Evolutionary conservation across 1,140 invertebrate species (phyloP), one percentile per base, ranked within the genome.

Genomic region (Chrysopa pallens): DNA sequence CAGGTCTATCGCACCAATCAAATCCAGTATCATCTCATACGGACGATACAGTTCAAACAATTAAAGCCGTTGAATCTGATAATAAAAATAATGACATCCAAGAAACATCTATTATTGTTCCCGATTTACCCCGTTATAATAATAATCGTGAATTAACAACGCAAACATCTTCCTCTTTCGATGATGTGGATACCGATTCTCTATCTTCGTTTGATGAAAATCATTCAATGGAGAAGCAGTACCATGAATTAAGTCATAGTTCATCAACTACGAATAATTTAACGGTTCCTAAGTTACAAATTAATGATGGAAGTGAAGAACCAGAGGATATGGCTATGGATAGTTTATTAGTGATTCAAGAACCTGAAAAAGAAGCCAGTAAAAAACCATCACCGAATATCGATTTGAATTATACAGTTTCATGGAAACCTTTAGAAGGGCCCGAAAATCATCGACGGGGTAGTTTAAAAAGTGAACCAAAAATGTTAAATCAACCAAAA

Each of bases 261-360:
- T 48, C 14, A 57, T 57, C 1, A 54, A 58, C 33, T 55, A 56
- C 11, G 50, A 51, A 27, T 53, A 61, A 6, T 60, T 62, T 38
- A 35, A 51, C 60, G 1, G 69, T 72, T 6, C 76, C 76, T 0
- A 62, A 76, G 43, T 58, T 79, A 0, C 74, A 79, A 62, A 69
- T 78, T 2, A 73, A 76, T 51, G 70, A 80, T 44, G 75, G 73
- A 46, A 67, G 65, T 44, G 76, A 76, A 3, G 73, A 76, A 35
- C 8, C n/a, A 27, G 70, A 47, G n/a, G 43, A 46, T 31, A 45
- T 40, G 6, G 48, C 37, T 13, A 38, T 43, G 23, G 47, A 48
- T 28, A 45, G 43, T 38, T 33, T 48, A 37, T 36, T n/a, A 23
- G 9, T 29, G 5, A 29, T 36, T 17, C 33, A 28, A 8, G 38